Evolutionary conservation across 2,797 vertebrate species (phyloP).

Genomic region (Selene dorsalis): DNA sequence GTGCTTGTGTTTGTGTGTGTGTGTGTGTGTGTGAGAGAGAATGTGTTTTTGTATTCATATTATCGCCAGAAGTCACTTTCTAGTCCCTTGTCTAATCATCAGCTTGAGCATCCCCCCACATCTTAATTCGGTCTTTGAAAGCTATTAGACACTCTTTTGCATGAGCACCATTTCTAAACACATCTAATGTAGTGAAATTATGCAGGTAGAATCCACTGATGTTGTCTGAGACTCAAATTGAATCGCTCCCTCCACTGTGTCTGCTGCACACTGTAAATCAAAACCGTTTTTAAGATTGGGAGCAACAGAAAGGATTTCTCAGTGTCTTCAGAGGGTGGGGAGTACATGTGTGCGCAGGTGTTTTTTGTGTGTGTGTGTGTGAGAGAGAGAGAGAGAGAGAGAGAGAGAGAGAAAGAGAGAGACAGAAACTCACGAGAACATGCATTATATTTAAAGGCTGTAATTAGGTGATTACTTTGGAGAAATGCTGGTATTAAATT

Average conservation of each 20-base stretch:
- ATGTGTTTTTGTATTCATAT: constrained; percentile 58
- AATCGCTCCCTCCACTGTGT: constrained; percentile 7
- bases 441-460: constrained; percentile 48
- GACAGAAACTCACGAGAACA: constrained; percentile 49
- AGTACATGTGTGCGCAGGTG: background rate
- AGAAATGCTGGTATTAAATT: constrained; percentile 72
- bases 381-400: constrained; percentile 10
- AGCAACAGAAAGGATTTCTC: constrained; percentile 20
- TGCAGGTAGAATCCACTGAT: constrained; percentile 38
- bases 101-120: constrained; percentile 61
- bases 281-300: constrained; percentile 23
- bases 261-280: constrained; percentile 26
- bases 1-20: constrained; percentile 48
- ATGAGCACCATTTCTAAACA: constrained; percentile 53
- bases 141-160: constrained; percentile 62
- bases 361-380: constrained; percentile 29
- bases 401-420: too few species aligned
- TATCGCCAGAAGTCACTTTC: constrained; percentile 71
- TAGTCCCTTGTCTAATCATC: constrained; percentile 77
- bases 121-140: constrained; percentile 74
- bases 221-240: constrained; percentile 27
- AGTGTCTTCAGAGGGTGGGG: background rate
- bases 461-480: constrained; percentile 68
- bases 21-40: constrained; percentile 41
- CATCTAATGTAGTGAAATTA: constrained; percentile 48